These are phyloP conservation scores for Holacanthella duospinosa DNA, from an alignment of 2,888 invertebrate species.

Conservation along the genomic window DNA sequence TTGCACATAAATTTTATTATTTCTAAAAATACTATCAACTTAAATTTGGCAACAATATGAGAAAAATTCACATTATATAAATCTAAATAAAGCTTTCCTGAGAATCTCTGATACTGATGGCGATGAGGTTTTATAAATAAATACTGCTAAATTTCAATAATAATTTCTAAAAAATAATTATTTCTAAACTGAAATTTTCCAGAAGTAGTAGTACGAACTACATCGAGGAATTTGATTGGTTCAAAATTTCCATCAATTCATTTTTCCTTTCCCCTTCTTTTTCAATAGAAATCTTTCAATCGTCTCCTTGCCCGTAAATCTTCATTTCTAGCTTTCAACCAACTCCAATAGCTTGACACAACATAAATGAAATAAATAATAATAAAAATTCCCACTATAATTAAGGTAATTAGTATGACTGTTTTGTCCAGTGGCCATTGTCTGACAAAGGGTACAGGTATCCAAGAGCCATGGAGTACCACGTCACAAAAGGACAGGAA, in stretches of 20 bases:
- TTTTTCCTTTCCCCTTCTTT: background rate
- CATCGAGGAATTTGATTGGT: background rate
- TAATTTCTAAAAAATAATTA: too few species aligned
- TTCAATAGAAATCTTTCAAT: conserved; percentile 33
- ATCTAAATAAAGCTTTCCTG: too few species aligned
- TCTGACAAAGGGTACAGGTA: conserved; percentile 32
- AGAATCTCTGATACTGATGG: too few species aligned
- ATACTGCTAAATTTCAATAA: too few species aligned
- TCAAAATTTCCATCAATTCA: background rate
- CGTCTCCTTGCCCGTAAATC: conserved; percentile 31
- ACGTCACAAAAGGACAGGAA: conserved; percentile 25
- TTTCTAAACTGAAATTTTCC: too few species aligned
- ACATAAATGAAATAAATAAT: conserved; percentile 33
- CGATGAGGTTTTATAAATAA: too few species aligned
- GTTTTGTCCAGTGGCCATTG: conserved; percentile 31
- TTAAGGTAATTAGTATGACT: conserved; percentile 28
- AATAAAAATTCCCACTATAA: conserved; percentile 25
- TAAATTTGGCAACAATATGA: too few species aligned
- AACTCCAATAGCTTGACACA: conserved; percentile 28
- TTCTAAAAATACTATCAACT: too few species aligned
- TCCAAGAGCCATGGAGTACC: conserved; percentile 24
- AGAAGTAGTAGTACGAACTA: too few species aligned
- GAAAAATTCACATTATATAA: too few species aligned
- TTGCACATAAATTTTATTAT: too few species aligned
- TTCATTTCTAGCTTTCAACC: conserved; percentile 27